Percentiles rank a stretch among this genome's conserved stretches.
Evolutionary conservation across 2,888 invertebrate species (phyloP).

Genomic region (Meta bourneti): DNA sequence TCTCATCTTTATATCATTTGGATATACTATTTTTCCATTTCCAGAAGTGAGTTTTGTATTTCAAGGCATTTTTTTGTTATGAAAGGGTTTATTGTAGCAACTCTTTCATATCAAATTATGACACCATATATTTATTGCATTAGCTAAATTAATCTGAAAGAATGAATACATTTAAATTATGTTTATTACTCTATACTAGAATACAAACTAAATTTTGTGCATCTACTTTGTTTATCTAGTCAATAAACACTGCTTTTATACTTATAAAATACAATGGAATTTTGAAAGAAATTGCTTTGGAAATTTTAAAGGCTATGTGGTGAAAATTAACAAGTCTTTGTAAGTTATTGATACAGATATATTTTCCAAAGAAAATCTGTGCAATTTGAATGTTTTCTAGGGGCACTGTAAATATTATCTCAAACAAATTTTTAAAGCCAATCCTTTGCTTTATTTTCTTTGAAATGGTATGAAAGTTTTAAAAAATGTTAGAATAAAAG

Average conservation of each 20-base stretch:
- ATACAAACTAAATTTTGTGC: background rate
- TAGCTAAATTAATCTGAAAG: no score
- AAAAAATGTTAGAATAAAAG: conserved; percentile 9
- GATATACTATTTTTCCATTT: no score
- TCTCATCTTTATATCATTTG: no score
- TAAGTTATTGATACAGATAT: conserved; percentile 55
- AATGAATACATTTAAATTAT: no score
- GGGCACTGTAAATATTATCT: conserved; percentile 67
- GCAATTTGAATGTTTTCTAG: conserved; percentile 69
- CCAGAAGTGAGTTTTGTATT: no score
- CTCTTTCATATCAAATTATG: no score
- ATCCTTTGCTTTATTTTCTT: conserved; percentile 20
- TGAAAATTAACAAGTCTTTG: conserved; percentile 31
- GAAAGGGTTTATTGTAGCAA: no score
- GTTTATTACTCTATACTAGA: no score
- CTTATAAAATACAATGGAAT: conserved; percentile 1
- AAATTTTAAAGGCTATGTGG: conserved; percentile 10
- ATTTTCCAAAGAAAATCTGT: conserved; percentile 75
- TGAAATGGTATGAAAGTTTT: conserved; percentile 27
- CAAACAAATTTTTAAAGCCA: conserved; percentile 46
- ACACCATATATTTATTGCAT: no score
- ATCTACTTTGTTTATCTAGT: conserved; percentile 57
- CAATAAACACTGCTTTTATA: conserved; percentile 35
- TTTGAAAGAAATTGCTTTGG: background rate
- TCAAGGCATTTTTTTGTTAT: no score